Evolutionary conservation across 2,797 vertebrate species (phyloP).

Genomic region (Syndactyla subalaris): DNA sequence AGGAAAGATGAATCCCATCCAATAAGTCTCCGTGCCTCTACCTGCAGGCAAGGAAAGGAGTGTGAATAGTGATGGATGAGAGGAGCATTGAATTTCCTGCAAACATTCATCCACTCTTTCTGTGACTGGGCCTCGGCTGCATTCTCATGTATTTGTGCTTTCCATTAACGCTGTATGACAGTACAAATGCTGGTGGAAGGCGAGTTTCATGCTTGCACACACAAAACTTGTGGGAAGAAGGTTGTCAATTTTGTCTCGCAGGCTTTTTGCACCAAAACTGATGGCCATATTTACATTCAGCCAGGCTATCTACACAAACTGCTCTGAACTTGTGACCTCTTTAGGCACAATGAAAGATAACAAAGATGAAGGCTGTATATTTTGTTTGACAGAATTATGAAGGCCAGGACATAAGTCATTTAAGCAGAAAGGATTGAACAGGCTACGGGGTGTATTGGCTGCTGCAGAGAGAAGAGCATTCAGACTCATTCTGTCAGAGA

Average conservation of each 20-base stretch:
- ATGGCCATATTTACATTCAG: conserved; percentile 62
- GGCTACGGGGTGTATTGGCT: not conserved
- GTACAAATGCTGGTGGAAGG: conserved; percentile 3
- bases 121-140: not conserved
- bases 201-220: conserved; percentile 47
- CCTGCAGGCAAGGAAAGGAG: conserved; percentile 54
- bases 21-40: conserved; percentile 51
- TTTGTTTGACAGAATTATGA: conserved; percentile 69
- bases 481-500: not conserved
- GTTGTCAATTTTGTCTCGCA: conserved; percentile 24
- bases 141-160: conserved; percentile 20
- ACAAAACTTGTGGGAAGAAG: conserved; percentile 57
- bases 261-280: conserved; percentile 52
- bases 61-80: conserved; percentile 68
- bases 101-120: conserved; percentile 29
- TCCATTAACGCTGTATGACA: not conserved
- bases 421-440: conserved; percentile 47
- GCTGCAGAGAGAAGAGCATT: not conserved
- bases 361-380: conserved; percentile 70
- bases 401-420: conserved; percentile 65
- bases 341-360: conserved; percentile 72
- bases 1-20: conserved; percentile 64
- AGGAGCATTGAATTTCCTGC: conserved; percentile 56
- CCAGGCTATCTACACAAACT: conserved; percentile 33
- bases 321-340: conserved; percentile 69